Conservation (phyloP, 2,888 invertebrate genomes). For the Phalera bucephala region DNA sequence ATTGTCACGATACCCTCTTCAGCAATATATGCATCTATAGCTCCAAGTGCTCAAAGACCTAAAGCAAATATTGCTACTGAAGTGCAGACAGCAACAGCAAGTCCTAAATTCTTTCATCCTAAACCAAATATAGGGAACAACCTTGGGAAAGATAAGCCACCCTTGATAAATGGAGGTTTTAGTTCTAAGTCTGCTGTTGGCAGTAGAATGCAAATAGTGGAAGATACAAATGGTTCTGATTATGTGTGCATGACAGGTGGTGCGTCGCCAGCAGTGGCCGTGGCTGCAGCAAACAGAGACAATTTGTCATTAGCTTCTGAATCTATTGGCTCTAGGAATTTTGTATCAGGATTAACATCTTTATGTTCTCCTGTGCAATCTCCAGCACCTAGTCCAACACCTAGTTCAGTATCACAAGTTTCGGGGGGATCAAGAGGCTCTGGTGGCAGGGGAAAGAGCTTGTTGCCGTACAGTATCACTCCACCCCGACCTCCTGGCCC, state of each 20-base stretch:
- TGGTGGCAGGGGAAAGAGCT: constrained; percentile 83
- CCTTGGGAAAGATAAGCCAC: constrained; percentile 65
- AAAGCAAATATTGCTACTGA: constrained; percentile 80
- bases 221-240: constrained; percentile 90
- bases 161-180: constrained; percentile 59
- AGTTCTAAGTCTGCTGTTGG: constrained; percentile 48
- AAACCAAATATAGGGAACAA: constrained; percentile 84
- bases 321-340: constrained; percentile 62
- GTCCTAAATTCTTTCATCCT: constrained; percentile 82
- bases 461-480: constrained; percentile 94
- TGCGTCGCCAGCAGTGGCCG: constrained; percentile 71
- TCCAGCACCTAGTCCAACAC: constrained; percentile 86
- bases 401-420: constrained; percentile 83
- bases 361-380: constrained; percentile 80
- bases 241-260: constrained; percentile 94
- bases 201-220: constrained; percentile 80
- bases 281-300: constrained; percentile 71
- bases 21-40: constrained; percentile 80
- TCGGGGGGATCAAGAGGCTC: constrained; percentile 84
- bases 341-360: constrained; percentile 70
- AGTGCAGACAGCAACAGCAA: constrained; percentile 77
- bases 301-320: constrained; percentile 66
- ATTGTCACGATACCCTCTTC: constrained; percentile 73
- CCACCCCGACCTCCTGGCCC: constrained; percentile 94
- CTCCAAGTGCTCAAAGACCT: constrained; percentile 79